Conservation (phyloP, 92 coral and sea anemone species). For the Chrysogorgia sp. region DNA sequence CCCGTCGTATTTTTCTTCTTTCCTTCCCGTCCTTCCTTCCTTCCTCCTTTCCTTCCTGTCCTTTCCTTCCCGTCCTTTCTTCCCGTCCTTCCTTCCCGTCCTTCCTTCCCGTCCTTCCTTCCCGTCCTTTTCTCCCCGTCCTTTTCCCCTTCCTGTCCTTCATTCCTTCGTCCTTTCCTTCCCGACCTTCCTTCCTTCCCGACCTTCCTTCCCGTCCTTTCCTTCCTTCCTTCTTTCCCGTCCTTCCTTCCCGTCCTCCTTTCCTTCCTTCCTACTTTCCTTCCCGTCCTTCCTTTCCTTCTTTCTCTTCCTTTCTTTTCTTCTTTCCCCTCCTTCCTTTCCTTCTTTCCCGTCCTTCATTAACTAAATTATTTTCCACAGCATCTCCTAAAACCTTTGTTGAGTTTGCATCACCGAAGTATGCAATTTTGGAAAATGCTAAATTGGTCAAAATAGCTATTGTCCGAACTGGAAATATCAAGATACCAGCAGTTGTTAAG, state of each 20-base stretch:
- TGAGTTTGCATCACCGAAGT: slow-evolving; percentile 90
- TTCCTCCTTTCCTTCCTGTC: too few species aligned
- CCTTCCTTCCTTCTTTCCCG: background rate
- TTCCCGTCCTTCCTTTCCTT: background rate
- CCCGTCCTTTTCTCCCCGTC: background rate
- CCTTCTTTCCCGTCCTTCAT: background rate
- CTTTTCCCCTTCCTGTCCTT: background rate
- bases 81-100: too few species aligned
- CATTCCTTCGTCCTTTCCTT: background rate
- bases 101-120: background rate
- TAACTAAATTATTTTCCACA: slow-evolving; percentile 15
- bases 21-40: too few species aligned
- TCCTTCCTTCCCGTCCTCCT: background rate
- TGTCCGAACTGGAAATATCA: slow-evolving; percentile 76
- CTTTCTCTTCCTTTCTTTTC: background rate
- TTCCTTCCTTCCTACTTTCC: background rate
- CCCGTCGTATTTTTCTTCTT: too few species aligned
- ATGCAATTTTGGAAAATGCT: slow-evolving; percentile 89
- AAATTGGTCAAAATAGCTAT: slow-evolving; percentile 88
- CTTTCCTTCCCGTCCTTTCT: too few species aligned
- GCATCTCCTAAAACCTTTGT: slow-evolving; percentile 69
- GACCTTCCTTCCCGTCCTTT: background rate
- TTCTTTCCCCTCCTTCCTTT: background rate
- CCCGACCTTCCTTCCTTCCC: background rate
- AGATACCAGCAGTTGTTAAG: slow-evolving; percentile 79